Conservation (phyloP, 2,888 invertebrate species). For the Paralinhomoeus sp. region DNA sequence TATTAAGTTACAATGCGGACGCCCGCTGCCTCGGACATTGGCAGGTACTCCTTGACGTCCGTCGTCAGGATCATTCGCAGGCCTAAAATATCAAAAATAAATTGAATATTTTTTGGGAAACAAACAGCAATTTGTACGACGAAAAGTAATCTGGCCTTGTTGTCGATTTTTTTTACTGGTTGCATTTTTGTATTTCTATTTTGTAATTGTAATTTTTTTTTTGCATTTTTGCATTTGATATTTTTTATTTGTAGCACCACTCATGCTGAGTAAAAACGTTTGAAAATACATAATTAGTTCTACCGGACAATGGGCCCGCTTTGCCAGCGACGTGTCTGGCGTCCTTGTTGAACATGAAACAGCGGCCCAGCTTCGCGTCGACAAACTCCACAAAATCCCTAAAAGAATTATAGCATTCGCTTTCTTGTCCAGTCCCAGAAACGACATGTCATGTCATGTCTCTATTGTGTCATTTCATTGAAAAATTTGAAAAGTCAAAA, state of each 20-base stretch:
- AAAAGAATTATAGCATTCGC: too few relatives aligned
- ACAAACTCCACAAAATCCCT: slow-evolving; percentile 7
- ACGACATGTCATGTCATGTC: too few relatives aligned
- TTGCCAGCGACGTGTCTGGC: slow-evolving; percentile 2
- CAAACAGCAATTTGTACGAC: too few relatives aligned
- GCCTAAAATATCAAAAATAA: slow-evolving; percentile 9
- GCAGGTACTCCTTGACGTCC: slow-evolving; percentile 21
- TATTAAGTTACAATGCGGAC: slow-evolving; percentile 13
- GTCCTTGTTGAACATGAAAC: slow-evolving; percentile 8
- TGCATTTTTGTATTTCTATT: background rate
- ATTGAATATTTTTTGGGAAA: background rate
- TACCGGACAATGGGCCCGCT: slow-evolving; percentile 9
- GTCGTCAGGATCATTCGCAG: slow-evolving; percentile 20
- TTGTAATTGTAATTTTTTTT: too few relatives aligned
- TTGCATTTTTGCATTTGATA: too few relatives aligned
- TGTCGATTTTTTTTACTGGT: background rate
- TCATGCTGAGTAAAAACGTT: too few relatives aligned
- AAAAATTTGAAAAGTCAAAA: too few relatives aligned
- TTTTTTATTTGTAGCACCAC: too few relatives aligned
- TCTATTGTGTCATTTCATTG: too few relatives aligned
- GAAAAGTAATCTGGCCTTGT: background rate
- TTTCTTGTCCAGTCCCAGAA: too few relatives aligned
- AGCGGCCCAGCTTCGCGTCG: slow-evolving; percentile 8
- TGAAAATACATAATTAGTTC: too few relatives aligned
- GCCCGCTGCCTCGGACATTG: slow-evolving; percentile 21